phyloP scores from a whole-genome alignment of 2,113 vertebrate genomes.

The Apodemus sylvaticus region DNA sequence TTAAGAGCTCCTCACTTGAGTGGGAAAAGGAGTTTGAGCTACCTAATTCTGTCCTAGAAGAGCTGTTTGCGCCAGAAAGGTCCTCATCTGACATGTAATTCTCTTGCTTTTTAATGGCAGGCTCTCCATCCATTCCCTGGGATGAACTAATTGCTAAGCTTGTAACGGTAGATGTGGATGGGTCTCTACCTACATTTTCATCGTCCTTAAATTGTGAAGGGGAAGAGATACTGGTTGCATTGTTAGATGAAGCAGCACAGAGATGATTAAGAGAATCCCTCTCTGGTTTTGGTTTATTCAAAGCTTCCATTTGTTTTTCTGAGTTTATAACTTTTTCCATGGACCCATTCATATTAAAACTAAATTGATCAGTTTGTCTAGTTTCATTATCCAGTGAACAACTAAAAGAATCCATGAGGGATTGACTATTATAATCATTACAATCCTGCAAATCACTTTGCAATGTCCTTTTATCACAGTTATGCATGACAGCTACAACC shows the following conservation, averaged over 20 bases:
- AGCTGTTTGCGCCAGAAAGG: slow-evolving; percentile 77
- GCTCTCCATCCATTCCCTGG: slow-evolving; percentile 76
- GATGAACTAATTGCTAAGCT: slow-evolving; percentile 80
- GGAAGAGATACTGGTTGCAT: slow-evolving; percentile 70
- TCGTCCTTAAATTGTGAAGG: slow-evolving; percentile 81
- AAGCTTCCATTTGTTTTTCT: slow-evolving; percentile 82
- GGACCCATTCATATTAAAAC: slow-evolving; percentile 85
- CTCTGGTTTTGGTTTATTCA: slow-evolving; percentile 75
- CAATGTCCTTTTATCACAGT: slow-evolving; percentile 84
- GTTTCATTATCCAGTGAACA: slow-evolving; percentile 87
- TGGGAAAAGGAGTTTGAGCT: slow-evolving; percentile 75
- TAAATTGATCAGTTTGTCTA: slow-evolving; percentile 82
- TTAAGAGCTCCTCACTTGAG: slow-evolving; percentile 72
- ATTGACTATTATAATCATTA: slow-evolving; percentile 83
- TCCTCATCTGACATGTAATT: slow-evolving; percentile 68
- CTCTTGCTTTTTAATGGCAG: slow-evolving; percentile 80
- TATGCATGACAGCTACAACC: slow-evolving; percentile 88
- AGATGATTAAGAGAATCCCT: slow-evolving; percentile 78
- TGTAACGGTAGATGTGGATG: slow-evolving; percentile 70
- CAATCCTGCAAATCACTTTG: slow-evolving; percentile 84
- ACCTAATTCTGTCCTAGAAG: slow-evolving; percentile 76
- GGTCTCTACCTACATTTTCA: slow-evolving; percentile 79
- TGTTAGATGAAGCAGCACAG: slow-evolving; percentile 79
- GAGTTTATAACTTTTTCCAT: slow-evolving; percentile 82
- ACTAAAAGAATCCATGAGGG: slow-evolving; percentile 84